Base-by-base conservation (phyloP, 1,140 invertebrate species). In the Zaprionus tsacasi region DNA sequence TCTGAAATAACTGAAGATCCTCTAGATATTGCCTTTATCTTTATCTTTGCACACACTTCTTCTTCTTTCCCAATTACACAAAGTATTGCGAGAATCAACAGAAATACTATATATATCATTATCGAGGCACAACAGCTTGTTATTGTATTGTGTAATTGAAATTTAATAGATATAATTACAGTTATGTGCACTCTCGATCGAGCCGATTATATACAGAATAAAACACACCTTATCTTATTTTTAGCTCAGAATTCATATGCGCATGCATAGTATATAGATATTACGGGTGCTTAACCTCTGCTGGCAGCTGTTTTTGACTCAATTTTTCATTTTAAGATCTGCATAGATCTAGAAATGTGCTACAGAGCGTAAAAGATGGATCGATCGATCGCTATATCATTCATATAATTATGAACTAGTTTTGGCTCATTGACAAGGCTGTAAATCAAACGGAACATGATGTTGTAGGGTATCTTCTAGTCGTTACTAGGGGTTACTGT, bases 91-190 rank as follows among this genome's bases (percentile, higher is more conserved):
- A 35, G 7, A 35, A 35, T 35, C 33, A 8, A 35, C 17, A 3
- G 3, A 50, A 50, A 50, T 25, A 21, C 10, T 15, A 50, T 50
- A 12, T 50, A 1, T 25, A 50, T 25, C 10, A 50, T 50, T 25
- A 50, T 12, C 45, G 21, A 12, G 15, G 11, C 17, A 50, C 1
- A 21, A 67, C 57, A 35, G 17, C 13, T 56, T 13, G 52, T 25
- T n/a, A 35, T 54, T 33, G 45, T 25, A 21, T 12, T 50, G 45
- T 50, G 45, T 17, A 50, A 66, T 66, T 67, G 27, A 21, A 66
- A 67, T n/a, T 33, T 66, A 67, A 67, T 57, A 48, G 38, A 25
- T 36, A 48, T 25, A 63, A 63, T 63, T 63, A 54, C 8, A 36
- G 8, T 30, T 27, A 55, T 55, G 12, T 55, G 52, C 52, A 6